Conservation (phyloP, 2,888 invertebrate genomes). For the Ditula angustiorana region DNA sequence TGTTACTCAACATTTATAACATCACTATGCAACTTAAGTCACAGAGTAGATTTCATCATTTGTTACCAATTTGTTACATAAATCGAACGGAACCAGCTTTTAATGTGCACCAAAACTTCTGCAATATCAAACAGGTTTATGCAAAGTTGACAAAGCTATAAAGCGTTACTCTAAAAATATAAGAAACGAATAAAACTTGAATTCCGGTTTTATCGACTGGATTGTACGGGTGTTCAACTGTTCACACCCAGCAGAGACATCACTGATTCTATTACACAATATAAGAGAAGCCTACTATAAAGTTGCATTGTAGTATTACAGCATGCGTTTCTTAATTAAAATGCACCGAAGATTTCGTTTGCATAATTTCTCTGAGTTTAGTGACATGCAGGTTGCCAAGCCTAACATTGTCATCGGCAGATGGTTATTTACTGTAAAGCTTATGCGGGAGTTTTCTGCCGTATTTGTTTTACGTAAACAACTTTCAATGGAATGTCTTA, state of each 20-base stretch:
- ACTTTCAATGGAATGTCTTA: constrained; percentile 34
- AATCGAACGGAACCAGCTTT: neutral
- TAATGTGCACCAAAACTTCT: neutral
- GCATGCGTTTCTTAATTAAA: constrained; percentile 22
- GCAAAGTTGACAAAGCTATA: neutral
- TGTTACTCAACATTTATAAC: constrained; percentile 5
- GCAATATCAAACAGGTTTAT: constrained; percentile 4
- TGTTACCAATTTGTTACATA: constrained; percentile 18
- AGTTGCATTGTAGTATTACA: constrained; percentile 12
- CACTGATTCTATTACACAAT: constrained; percentile 9
- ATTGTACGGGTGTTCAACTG: neutral
- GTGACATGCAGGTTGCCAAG: constrained; percentile 19
- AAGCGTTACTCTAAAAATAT: neutral
- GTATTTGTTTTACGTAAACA: constrained; percentile 37
- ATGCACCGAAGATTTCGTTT: constrained; percentile 21
- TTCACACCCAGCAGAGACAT: neutral
- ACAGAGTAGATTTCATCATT: constrained; percentile 9
- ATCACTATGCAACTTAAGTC: constrained; percentile 12
- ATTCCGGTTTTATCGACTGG: neutral
- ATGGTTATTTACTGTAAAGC: constrained; percentile 20
- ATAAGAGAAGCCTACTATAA: neutral
- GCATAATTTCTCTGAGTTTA: constrained; percentile 14
- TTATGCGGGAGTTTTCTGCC: constrained; percentile 21
- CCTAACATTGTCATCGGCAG: neutral
- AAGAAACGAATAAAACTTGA: neutral